Conservation (phyloP, 2,797 vertebrate species). For the Platyrinchus mystaceus region DNA sequence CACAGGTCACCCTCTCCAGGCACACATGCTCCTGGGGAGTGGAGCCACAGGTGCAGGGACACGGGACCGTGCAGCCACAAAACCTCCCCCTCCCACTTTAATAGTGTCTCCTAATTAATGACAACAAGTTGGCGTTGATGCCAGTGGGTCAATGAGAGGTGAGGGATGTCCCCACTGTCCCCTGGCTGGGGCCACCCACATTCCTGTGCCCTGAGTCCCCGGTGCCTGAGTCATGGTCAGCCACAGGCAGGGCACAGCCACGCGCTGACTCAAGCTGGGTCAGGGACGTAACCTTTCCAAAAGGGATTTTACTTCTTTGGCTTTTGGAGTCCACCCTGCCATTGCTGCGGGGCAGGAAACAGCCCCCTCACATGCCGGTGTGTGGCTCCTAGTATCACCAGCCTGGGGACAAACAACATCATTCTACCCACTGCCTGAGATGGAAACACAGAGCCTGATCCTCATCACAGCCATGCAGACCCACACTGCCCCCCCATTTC, state of each 20-base stretch:
- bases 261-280: neutral
- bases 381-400: neutral
- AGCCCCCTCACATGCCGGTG: accelerated
- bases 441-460: neutral
- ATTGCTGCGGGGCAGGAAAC: accelerated
- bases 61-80: neutral
- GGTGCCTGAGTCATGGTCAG: neutral
- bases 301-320: accelerated
- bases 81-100: slow-evolving; percentile 7
- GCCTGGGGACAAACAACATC: neutral
- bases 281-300: neutral
- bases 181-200: neutral
- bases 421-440: neutral
- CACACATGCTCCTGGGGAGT: accelerated
- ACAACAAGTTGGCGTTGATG: neutral
- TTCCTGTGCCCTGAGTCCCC: slow-evolving; percentile 24
- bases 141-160: neutral
- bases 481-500: accelerated
- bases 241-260: neutral
- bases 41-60: neutral
- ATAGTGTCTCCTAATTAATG: neutral
- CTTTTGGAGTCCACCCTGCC: neutral
- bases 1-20: accelerated
- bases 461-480: neutral
- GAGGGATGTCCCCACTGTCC: neutral